phyloP scores from a whole-genome alignment of 2,888 invertebrate species.

The Drosophila rellima region DNA sequence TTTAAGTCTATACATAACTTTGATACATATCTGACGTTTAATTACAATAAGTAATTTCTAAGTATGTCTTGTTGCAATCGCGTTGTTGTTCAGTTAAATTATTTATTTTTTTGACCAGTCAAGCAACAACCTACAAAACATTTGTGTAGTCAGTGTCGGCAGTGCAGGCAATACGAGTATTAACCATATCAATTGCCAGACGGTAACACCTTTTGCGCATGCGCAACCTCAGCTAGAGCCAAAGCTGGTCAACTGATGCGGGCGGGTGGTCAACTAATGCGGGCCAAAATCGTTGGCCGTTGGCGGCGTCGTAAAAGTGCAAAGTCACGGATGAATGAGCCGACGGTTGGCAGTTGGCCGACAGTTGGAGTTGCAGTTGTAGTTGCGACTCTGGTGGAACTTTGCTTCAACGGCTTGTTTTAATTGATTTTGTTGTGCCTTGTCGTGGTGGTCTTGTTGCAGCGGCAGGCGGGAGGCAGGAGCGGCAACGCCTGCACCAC shows the following conservation, averaged over 20 bases:
- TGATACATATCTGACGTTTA: slow-evolving; percentile 17
- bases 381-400: slow-evolving; percentile 58
- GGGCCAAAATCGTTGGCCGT: slow-evolving; percentile 41
- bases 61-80: slow-evolving; percentile 37
- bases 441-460: slow-evolving; percentile 31
- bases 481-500: not conserved
- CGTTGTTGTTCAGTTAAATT: slow-evolving; percentile 9
- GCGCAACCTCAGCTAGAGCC: slow-evolving; percentile 49
- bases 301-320: slow-evolving; percentile 70
- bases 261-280: slow-evolving; percentile 41
- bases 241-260: slow-evolving; percentile 45
- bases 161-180: slow-evolving; percentile 52
- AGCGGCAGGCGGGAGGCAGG: slow-evolving; percentile 25
- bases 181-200: slow-evolving; percentile 65
- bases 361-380: slow-evolving; percentile 28
- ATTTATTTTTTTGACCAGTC: slow-evolving; percentile 14
- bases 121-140: slow-evolving; percentile 33
- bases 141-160: slow-evolving; percentile 58
- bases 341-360: slow-evolving; percentile 37
- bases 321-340: slow-evolving; percentile 80
- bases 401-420: slow-evolving; percentile 78
- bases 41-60: slow-evolving; percentile 23
- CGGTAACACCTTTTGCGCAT: slow-evolving; percentile 69
- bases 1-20: not conserved
- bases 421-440: slow-evolving; percentile 73